Conservation (phyloP, 2,888 invertebrate species). For the Amorpha juglandis region DNA sequence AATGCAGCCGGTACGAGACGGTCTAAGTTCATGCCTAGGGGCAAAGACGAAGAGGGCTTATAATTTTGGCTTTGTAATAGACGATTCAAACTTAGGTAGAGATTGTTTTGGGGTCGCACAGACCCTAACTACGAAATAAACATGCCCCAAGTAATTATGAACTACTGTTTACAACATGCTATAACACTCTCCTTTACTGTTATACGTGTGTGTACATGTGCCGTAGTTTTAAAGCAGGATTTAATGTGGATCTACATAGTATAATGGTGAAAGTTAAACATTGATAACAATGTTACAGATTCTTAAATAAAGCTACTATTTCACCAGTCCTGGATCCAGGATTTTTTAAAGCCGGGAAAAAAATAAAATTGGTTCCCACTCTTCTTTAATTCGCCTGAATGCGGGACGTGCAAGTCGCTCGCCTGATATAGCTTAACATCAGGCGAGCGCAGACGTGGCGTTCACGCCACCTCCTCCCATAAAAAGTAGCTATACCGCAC, state of each 20-base stretch:
- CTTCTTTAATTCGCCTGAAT: too few relatives aligned
- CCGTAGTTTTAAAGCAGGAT: constrained; percentile 5
- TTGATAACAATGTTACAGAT: neutral
- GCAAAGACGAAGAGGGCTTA: constrained; percentile 41
- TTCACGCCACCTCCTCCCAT: too few relatives aligned
- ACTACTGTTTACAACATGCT: constrained; percentile 14
- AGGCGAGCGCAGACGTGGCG: too few relatives aligned
- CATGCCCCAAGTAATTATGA: constrained; percentile 23
- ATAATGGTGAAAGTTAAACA: neutral
- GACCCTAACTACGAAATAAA: constrained; percentile 22
- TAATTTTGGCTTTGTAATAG: constrained; percentile 23
- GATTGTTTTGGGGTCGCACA: constrained; percentile 20
- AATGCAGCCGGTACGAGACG: constrained; percentile 56
- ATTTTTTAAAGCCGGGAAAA: too few relatives aligned
- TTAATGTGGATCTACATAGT: neutral
- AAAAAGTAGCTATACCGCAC: too few relatives aligned
- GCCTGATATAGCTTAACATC: too few relatives aligned
- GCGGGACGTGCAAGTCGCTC: too few relatives aligned
- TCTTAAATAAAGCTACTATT: neutral
- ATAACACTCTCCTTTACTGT: constrained; percentile 6
- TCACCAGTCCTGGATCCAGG: neutral
- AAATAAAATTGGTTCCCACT: too few relatives aligned
- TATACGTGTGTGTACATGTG: constrained; percentile 13
- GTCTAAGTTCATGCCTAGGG: constrained; percentile 61
- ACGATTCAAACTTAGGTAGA: constrained; percentile 10